Evolutionary conservation across 2,113 vertebrate species (phyloP), one percentile per base, ranked within the genome.

Genomic region (Centropus bengalensis): DNA sequence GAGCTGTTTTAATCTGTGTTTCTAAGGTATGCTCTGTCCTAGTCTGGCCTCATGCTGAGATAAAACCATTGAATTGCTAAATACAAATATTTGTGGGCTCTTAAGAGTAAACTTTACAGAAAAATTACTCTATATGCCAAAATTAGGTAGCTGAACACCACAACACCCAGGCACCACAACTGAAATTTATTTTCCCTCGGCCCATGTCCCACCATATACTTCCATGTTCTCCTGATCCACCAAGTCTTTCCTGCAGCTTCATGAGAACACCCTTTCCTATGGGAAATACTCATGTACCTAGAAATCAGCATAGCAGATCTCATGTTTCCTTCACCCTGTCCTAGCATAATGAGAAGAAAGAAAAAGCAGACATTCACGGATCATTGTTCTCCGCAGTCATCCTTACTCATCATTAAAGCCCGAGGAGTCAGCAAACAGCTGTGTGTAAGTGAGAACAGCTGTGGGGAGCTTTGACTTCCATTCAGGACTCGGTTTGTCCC

Each of bases 51-150:
- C 95, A 89, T 55, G 79, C 86, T 93, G 94, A 92, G 88, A 95
- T 96, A 95, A 97, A 97, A 95, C 94, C 95, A 95, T 91, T 74
- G 81, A 92, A 94, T 96, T 92, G 93, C 86, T 87, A 84, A 96
- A 90, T 63, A 69, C 86, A 81, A 91, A 97, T 95, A 77, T 59
- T 85, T 94, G 95, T 89, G 96, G 96, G 47, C 52, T 96, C 92
- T 97, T 84, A 89, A 74, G 51, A 93, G 64, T 82, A 67, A 95
- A 78, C 82, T 66, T 77, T 59, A n/a, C 30, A 88, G 83, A 89
- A 88, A 89, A 96, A 63, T 70, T 74, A 79, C 9, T 92, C 24
- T 24, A 58, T 45, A n/a, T 36, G 15, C 36, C 32, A 85, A 84
- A 69, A 42, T 81, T 33, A 66, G 24, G 27, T 42, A 56, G 20